Evolutionary conservation across 1,140 invertebrate genomes (phyloP).

Genomic region (Magallana gigas): DNA sequence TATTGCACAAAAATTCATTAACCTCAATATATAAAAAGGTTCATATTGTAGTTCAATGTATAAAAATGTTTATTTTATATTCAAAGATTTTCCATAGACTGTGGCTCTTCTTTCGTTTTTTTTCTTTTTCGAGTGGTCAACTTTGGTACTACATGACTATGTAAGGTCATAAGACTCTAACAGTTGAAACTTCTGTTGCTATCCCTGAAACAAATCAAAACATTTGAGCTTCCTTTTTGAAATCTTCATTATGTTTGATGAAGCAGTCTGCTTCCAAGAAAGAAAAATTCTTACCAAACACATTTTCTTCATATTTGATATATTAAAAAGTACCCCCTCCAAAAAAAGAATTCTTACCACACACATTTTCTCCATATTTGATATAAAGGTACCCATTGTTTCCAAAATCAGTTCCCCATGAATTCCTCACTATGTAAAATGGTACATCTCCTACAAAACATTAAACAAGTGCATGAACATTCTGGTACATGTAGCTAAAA

Average conservation of each 20-base stretch:
- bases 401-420: constrained; percentile 90
- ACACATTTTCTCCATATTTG: constrained; percentile 88
- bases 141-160: constrained; percentile 38
- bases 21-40: too few relatives aligned
- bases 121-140: constrained; percentile 22
- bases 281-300: too few relatives aligned
- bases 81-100: too few relatives aligned
- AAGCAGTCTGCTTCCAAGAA: too few relatives aligned
- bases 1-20: too few relatives aligned
- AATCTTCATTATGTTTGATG: too few relatives aligned
- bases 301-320: too few relatives aligned
- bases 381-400: constrained; percentile 89
- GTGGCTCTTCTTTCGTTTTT: background rate
- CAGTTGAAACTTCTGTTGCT: constrained; percentile 52
- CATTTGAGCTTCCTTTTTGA: background rate
- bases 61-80: too few relatives aligned
- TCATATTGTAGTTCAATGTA: too few relatives aligned
- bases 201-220: constrained; percentile 48
- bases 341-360: constrained; percentile 81
- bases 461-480: too few relatives aligned
- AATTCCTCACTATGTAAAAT: constrained; percentile 92
- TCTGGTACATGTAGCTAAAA: too few relatives aligned
- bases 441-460: constrained; percentile 82
- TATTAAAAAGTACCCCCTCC: background rate
- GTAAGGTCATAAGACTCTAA: constrained; percentile 8